phyloP scores from a whole-genome alignment of 2,797 vertebrate genomes.

The Ambastaia sidthimunki region DNA sequence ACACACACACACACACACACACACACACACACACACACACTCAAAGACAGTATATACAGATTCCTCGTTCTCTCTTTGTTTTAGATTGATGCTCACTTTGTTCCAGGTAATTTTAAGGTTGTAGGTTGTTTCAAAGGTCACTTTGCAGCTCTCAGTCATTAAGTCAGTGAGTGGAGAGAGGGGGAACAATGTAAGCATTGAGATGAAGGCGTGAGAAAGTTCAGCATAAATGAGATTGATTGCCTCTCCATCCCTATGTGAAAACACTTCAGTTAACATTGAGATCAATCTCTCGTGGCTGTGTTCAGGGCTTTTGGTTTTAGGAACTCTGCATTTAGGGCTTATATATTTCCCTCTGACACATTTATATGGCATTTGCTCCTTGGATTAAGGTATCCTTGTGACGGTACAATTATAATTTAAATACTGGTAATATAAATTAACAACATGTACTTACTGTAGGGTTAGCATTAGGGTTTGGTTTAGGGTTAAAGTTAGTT shows the following conservation, averaged over 20 bases:
- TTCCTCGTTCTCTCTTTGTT: neutral
- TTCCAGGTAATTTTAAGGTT: constrained; percentile 67
- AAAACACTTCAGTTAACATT: constrained; percentile 54
- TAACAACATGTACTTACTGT: too few relatives aligned
- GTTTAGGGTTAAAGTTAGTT: too few relatives aligned
- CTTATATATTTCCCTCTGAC: constrained; percentile 58
- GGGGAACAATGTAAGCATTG: constrained; percentile 57
- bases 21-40: too few relatives aligned
- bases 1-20: neutral
- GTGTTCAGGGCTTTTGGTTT: constrained; percentile 38
- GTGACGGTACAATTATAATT: too few relatives aligned
- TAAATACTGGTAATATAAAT: too few relatives aligned
- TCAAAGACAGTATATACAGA: neutral
- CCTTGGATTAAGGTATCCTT: too few relatives aligned
- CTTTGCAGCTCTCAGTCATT: constrained; percentile 68
- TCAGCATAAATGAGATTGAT: constrained; percentile 74
- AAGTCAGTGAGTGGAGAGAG: constrained; percentile 70
- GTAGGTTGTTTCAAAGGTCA: constrained; percentile 74
- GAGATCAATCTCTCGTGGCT: constrained; percentile 58
- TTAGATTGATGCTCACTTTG: constrained; percentile 65
- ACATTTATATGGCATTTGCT: constrained; percentile 56
- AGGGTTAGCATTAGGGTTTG: too few relatives aligned
- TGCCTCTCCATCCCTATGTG: constrained; percentile 60
- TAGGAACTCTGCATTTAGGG: constrained; percentile 49
- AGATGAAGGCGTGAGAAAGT: constrained; percentile 68